Evolutionary conservation across 2,888 invertebrate genomes (phyloP).

Genomic region (Coenonympha arcania): DNA sequence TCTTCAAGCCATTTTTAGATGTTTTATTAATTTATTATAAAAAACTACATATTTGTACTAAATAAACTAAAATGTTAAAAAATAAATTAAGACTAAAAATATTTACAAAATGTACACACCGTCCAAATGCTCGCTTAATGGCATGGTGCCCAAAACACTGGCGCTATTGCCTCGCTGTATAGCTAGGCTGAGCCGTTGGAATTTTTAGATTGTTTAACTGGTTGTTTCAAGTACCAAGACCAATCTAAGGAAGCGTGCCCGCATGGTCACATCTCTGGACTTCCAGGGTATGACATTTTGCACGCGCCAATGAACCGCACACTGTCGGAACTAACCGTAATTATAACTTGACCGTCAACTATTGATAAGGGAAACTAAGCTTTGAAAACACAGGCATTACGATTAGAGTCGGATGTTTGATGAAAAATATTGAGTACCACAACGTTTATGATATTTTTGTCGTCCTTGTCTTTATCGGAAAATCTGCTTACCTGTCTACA

Average conservation of each 20-base stretch:
- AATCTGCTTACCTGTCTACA: background rate
- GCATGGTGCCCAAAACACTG: no score
- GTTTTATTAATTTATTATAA: no score
- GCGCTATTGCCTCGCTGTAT: no score
- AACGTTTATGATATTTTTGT: background rate
- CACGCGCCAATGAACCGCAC: conserved; percentile 48
- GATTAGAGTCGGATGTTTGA: background rate
- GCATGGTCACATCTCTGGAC: conserved; percentile 42
- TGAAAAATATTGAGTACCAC: background rate
- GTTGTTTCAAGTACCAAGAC: conserved; percentile 49
- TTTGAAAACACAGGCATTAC: background rate
- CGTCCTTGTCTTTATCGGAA: background rate
- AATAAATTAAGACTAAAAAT: no score
- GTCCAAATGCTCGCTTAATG: no score
- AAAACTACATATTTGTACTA: no score
- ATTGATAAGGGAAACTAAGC: conserved; percentile 19
- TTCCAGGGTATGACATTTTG: conserved; percentile 45
- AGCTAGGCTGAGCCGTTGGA: no score
- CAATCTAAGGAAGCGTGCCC: conserved; percentile 27
- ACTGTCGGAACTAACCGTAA: conserved; percentile 27
- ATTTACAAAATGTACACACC: no score
- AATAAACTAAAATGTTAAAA: no score
- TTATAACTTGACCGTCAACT: conserved; percentile 26
- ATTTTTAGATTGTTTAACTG: background rate
- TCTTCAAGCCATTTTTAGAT: no score